Evolutionary conservation across 2,888 invertebrate genomes (phyloP).

Genomic region (Calliscelio sp.): DNA sequence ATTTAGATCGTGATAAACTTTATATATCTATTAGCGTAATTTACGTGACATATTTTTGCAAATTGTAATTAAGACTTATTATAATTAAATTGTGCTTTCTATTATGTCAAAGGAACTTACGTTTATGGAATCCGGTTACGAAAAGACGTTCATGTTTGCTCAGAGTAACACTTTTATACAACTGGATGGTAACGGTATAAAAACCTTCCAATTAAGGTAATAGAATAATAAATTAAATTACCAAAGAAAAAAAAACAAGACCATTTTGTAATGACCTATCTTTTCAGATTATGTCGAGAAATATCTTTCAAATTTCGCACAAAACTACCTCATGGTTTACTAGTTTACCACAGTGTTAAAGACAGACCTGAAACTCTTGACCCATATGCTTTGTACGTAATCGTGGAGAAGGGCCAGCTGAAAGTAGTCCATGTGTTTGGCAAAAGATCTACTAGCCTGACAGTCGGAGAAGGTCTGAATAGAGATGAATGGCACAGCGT

Average conservation of each 20-base stretch:
- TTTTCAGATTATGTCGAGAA: conserved; percentile 92
- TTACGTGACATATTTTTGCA: neutral
- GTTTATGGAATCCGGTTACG: conserved; percentile 94
- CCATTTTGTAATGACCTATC: too few species aligned
- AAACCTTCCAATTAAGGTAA: conserved; percentile 96
- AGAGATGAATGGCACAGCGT: conserved; percentile 97
- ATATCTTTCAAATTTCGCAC: conserved; percentile 96
- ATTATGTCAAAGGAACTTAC: conserved; percentile 89
- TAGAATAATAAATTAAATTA: too few species aligned
- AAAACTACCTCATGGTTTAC: conserved; percentile 93
- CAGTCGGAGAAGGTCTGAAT: conserved; percentile 95
- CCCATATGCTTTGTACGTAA: conserved; percentile 96
- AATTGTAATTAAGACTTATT: neutral
- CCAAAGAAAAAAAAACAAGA: too few species aligned
- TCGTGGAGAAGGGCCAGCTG: conserved; percentile 96
- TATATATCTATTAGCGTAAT: neutral
- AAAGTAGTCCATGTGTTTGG: conserved; percentile 97
- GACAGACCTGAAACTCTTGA: conserved; percentile 93
- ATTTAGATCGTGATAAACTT: too few species aligned
- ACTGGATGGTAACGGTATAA: conserved; percentile 95
- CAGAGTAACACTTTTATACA: conserved; percentile 96
- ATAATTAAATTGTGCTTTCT: neutral
- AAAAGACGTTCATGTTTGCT: conserved; percentile 96
- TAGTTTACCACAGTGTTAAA: conserved; percentile 96
- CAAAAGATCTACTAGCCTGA: conserved; percentile 93